These are phyloP conservation scores for Unio pictorum DNA, from an alignment of 2,888 invertebrate genomes.

Conservation along the genomic window DNA sequence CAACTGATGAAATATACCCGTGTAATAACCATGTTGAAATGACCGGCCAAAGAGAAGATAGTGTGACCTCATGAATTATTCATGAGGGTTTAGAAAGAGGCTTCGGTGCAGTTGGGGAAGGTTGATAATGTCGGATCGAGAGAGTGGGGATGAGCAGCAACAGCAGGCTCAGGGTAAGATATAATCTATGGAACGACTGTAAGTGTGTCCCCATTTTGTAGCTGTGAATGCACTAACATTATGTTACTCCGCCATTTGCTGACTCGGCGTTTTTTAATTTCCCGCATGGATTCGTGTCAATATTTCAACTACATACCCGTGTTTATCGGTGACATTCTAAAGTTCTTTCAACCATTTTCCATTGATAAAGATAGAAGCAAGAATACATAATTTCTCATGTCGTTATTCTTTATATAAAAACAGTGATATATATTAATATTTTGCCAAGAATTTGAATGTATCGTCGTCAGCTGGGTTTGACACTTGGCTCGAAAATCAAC, in stretches of 20 bases:
- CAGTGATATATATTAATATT: too few relatives aligned
- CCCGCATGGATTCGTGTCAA: conserved; percentile 34
- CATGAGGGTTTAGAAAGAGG: conserved; percentile 66
- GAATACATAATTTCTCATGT: too few relatives aligned
- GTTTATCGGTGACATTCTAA: too few relatives aligned
- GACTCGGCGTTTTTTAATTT: conserved; percentile 27
- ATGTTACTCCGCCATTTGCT: conserved; percentile 18
- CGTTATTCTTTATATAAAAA: too few relatives aligned
- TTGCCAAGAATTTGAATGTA: too few relatives aligned
- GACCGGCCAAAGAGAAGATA: too few relatives aligned
- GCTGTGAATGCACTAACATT: background rate
- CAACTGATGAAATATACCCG: too few relatives aligned
- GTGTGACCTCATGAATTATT: conserved; percentile 66
- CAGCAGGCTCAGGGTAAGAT: conserved; percentile 67
- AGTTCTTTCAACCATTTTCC: too few relatives aligned
- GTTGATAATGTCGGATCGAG: conserved; percentile 73
- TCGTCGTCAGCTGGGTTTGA: too few relatives aligned
- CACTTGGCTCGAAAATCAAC: conserved; percentile 38
- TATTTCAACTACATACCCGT: background rate
- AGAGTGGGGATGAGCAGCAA: conserved; percentile 71
- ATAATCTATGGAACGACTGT: conserved; percentile 1
- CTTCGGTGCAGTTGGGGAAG: conserved; percentile 64
- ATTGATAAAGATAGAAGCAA: too few relatives aligned
- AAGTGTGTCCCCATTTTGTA: background rate
- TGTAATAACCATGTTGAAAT: too few relatives aligned